A percentile compares a stretch with the other conserved stretches of the same genome.
Evolutionary conservation across 2,888 invertebrate species (phyloP).

Genomic region (Serripes groenlandicus): DNA sequence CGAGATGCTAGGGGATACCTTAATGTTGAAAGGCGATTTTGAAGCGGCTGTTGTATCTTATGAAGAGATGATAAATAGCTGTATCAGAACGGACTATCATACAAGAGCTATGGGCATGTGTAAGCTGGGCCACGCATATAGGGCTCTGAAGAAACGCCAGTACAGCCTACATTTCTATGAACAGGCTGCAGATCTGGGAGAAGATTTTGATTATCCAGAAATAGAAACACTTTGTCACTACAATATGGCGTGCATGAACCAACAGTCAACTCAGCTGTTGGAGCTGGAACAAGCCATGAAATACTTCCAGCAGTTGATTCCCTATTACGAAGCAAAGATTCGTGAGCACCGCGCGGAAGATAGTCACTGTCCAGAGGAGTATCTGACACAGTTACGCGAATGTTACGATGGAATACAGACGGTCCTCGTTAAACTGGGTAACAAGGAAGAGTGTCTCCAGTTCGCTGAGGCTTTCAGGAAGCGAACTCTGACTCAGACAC

Average conservation of each 20-base stretch:
- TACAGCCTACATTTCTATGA: constrained; percentile 81
- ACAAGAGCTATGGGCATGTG: constrained; percentile 75
- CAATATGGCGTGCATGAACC: constrained; percentile 81
- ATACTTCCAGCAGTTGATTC: constrained; percentile 76
- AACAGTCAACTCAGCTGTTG: constrained; percentile 79
- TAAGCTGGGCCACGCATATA: constrained; percentile 81
- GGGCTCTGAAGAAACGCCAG: constrained; percentile 75
- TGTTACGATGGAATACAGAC: constrained; percentile 83
- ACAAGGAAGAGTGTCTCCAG: constrained; percentile 80
- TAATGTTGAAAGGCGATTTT: constrained; percentile 77
- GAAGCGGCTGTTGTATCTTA: constrained; percentile 76
- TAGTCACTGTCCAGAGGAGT: constrained; percentile 79
- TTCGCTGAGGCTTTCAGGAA: constrained; percentile 81
- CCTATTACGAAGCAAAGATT: constrained; percentile 77
- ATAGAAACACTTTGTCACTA: constrained; percentile 79
- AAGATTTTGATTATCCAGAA: constrained; percentile 77
- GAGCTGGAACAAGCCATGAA: constrained; percentile 81
- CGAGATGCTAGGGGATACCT: constrained; percentile 83
- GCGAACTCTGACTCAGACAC: constrained; percentile 73
- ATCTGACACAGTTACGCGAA: constrained; percentile 75
- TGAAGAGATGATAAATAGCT: constrained; percentile 72
- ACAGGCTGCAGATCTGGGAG: constrained; percentile 74
- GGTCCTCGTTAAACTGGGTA: constrained; percentile 78
- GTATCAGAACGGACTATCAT: constrained; percentile 70
- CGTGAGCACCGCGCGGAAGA: constrained; percentile 79